Percentiles rank a stretch among this genome's conserved stretches.
Evolutionary conservation across 2,888 invertebrate genomes (phyloP).

Genomic region (Agrotis ipsilon): DNA sequence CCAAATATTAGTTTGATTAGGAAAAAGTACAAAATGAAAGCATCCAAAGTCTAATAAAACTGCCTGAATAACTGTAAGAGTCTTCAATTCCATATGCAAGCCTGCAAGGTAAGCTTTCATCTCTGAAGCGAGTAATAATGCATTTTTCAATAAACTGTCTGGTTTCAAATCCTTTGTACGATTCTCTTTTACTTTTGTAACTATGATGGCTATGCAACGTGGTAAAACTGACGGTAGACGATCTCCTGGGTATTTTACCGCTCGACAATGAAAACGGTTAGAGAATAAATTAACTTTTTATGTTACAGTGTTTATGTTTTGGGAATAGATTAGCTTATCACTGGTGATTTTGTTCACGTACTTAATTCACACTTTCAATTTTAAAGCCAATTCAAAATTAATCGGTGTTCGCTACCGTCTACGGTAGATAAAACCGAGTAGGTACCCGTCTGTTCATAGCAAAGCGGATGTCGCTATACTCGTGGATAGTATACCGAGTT

Average conservation of each 20-base stretch:
- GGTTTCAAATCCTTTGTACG: constrained; percentile 1
- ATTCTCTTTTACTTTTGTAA: constrained; percentile 20
- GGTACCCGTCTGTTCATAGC: too few relatives aligned
- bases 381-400: background rate
- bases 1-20: too few relatives aligned
- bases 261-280: background rate
- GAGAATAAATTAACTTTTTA: background rate
- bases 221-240: constrained; percentile 1
- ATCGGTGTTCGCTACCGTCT: too few relatives aligned
- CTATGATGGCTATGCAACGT: constrained; percentile 1
- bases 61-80: background rate
- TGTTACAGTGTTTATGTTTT: background rate
- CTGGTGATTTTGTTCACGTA: background rate
- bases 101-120: constrained; percentile 13
- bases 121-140: constrained; percentile 22
- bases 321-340: background rate
- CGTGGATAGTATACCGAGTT: too few relatives aligned
- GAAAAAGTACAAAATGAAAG: too few relatives aligned
- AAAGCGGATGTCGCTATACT: too few relatives aligned
- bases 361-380: background rate
- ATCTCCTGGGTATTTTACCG: constrained; percentile 12
- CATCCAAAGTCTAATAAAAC: background rate
- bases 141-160: constrained; percentile 28
- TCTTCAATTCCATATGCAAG: background rate
- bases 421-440: too few relatives aligned